Base-by-base conservation (phyloP, 2,888 invertebrate species). In the Heteromurus nitidus region DNA sequence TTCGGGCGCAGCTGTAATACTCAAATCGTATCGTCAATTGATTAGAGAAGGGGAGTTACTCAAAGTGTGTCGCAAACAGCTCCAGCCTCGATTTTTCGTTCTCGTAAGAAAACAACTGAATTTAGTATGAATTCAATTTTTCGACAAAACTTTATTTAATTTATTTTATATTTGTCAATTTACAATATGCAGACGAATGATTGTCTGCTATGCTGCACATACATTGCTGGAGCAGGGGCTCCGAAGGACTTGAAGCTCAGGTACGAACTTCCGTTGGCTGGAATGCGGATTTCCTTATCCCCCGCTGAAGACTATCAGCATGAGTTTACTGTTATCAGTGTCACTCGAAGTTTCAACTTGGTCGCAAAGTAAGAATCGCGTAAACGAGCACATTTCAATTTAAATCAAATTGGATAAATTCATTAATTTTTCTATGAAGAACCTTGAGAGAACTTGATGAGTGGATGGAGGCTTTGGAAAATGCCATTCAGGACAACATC, bases 11-110 rank as follows among this genome's bases (percentile, higher is more conserved):
- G 88, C 88, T 62, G 90, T 91, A 83, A 90, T 92, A 73, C 89
- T 91, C 42, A 90, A 90, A 86, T 91, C 92, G 16, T 91, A 91
- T 53, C 89, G 93, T 75, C 89, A 90, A 84, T 90, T 93, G 82
- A 88, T 93, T 18, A 92, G 92, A 88, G 91, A 92, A 88, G 93
- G 93, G 44, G 91, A 92, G 87, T 90, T 93, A 60, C 90, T 91
- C 85, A 93, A 93, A 88, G 90, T 93, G 79, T 93, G 92, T 28
- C 89, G 93, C 53, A 93, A 91, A 89, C 93, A 90, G 88, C 90
- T 89, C 90, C 93, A 93, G 87, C 91, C 92, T 13, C 89, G 93
- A 84, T 91, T 91, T 88, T 92, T 93, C 88, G 92, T 92, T 88
- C 88, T 93, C 91, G 93, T 93, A 42, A 18, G n/a, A 50, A 85